Evolutionary conservation across 2,113 vertebrate species (phyloP).

Genomic region (Amphiprion percula): DNA sequence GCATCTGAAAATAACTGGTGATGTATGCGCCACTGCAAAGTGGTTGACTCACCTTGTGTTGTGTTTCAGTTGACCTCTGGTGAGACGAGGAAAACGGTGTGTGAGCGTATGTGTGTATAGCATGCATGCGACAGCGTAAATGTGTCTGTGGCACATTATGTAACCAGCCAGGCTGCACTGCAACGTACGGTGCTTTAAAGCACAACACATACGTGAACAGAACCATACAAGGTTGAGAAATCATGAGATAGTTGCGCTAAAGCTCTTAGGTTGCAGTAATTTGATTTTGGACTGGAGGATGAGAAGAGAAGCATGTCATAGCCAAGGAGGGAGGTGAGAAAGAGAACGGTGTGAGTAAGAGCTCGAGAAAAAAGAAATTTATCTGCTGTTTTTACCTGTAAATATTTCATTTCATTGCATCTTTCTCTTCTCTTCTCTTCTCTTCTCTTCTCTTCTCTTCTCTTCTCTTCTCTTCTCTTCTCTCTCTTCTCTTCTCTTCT

Average conservation of each 20-base stretch:
- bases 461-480: neutral
- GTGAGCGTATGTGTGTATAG: conserved; percentile 4
- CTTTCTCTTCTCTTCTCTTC: neutral
- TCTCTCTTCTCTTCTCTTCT: neutral
- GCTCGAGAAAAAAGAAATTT: neutral
- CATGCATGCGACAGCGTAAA: neutral
- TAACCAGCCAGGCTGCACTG: conserved; percentile 22
- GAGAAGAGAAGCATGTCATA: conserved; percentile 14
- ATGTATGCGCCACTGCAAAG: conserved; percentile 69
- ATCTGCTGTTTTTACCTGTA: neutral
- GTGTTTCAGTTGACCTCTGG: conserved; percentile 72
- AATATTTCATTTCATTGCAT: neutral
- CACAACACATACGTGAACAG: conserved; percentile 11
- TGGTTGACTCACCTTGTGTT: conserved; percentile 75
- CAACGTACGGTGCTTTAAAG: conserved; percentile 18
- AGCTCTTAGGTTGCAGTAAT: conserved; percentile 27
- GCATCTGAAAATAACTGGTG: conserved; percentile 61
- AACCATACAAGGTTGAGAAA: conserved; percentile 7
- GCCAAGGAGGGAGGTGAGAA: neutral
- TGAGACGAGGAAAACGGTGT: conserved; percentile 30
- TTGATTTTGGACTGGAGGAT: conserved; percentile 35
- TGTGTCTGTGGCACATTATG: conserved; percentile 37
- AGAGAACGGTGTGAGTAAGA: neutral
- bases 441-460: neutral
- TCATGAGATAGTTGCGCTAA: conserved; percentile 3